These are phyloP conservation scores for Chiridota heheva DNA, from an alignment of 35 echinoderm and acorn worm genomes.

Conservation along the genomic window DNA sequence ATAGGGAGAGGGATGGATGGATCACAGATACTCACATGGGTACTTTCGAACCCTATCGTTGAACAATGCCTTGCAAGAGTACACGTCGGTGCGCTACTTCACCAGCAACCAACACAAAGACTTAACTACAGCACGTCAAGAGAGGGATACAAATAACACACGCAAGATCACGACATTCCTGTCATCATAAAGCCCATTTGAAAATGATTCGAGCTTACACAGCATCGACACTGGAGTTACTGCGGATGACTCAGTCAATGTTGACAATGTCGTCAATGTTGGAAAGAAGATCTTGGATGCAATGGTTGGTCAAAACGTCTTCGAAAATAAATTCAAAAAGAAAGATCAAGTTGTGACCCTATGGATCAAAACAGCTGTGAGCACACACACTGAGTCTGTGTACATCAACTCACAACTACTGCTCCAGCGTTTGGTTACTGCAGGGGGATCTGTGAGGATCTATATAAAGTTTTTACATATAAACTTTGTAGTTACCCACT, in stretches of 20 bases:
- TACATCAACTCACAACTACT: conserved; percentile 65
- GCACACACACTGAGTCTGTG: too few species aligned
- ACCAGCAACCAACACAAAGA: too few species aligned
- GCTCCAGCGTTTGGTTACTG: conserved; percentile 56
- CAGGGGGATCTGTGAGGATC: too few species aligned
- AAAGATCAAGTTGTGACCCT: neutral
- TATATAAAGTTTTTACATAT: conserved; percentile 51
- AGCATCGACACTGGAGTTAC: too few species aligned
- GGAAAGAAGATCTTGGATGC: conserved; percentile 1
- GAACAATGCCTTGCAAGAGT: neutral
- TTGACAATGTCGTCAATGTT: too few species aligned
- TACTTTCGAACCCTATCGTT: neutral
- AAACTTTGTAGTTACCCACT: conserved; percentile 77
- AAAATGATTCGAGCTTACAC: too few species aligned
- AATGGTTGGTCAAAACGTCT: neutral
- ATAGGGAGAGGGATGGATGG: neutral
- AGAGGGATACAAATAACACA: neutral
- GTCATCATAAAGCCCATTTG: neutral
- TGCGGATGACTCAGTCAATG: neutral
- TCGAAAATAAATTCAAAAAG: neutral
- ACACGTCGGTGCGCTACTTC: too few species aligned
- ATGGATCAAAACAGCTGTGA: neutral
- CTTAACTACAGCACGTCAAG: too few species aligned
- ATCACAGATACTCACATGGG: neutral
- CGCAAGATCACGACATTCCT: neutral